These are phyloP conservation scores for Hermatobates lingyangjiaoensis DNA, from an alignment of 1,140 invertebrate species.

Conservation along the genomic window DNA sequence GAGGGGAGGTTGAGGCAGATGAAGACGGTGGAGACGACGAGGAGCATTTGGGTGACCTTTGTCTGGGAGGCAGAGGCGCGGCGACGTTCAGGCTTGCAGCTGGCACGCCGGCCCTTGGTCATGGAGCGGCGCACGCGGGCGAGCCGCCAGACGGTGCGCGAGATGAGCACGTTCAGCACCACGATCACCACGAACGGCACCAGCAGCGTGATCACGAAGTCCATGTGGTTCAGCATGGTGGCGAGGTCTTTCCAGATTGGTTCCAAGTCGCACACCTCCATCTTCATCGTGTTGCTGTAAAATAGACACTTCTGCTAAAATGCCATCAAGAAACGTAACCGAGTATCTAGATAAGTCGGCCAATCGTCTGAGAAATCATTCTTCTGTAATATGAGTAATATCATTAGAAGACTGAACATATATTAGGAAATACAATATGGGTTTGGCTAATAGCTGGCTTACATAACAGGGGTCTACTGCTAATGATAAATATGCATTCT, in stretches of 20 bases:
- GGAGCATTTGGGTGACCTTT: slow-evolving; percentile 61
- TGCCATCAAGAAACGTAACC: no score
- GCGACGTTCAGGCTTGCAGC: not conserved
- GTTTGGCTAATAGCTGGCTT: no score
- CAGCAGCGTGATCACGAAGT: slow-evolving; percentile 47
- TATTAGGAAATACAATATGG: no score
- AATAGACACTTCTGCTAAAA: no score
- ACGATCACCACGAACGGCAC: slow-evolving; percentile 49
- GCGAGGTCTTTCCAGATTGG: slow-evolving; percentile 27
- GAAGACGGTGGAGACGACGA: slow-evolving; percentile 61
- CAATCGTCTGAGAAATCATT: no score
- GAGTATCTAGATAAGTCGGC: no score
- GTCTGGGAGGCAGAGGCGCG: slow-evolving; percentile 29
- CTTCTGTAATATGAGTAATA: no score
- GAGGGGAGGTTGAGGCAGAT: slow-evolving; percentile 58
- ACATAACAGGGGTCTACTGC: no score
- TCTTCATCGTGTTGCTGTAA: slow-evolving; percentile 20
- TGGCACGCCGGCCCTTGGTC: slow-evolving; percentile 19
- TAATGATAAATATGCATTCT: no score
- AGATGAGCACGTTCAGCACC: slow-evolving; percentile 48
- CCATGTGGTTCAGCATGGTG: slow-evolving; percentile 42
- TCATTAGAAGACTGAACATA: no score
- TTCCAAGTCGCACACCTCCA: slow-evolving; percentile 27
- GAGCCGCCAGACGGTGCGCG: slow-evolving; percentile 36
- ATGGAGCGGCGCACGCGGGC: slow-evolving; percentile 31